Percentiles rank a stretch among this genome's conserved stretches.
Evolutionary conservation across 2,797 vertebrate genomes (phyloP).

Genomic region (Tauraco hartlaubi): DNA sequence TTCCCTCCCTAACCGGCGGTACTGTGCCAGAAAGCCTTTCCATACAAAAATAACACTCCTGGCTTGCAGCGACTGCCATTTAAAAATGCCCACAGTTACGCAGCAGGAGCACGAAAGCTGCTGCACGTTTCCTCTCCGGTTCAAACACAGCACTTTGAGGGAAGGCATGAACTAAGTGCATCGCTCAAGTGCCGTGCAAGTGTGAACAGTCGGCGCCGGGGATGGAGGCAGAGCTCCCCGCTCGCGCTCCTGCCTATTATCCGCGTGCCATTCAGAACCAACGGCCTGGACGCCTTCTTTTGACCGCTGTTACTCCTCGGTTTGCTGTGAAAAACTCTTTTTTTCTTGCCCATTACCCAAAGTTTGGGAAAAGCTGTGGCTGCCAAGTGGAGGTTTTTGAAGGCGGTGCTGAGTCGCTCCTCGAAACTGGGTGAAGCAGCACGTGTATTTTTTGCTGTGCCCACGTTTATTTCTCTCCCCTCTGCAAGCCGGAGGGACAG

Average conservation of each 20-base stretch:
- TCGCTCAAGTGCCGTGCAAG: background rate
- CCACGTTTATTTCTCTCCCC: background rate
- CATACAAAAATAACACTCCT: background rate
- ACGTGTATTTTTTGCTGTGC: background rate
- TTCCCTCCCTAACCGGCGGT: background rate
- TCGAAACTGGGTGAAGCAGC: background rate
- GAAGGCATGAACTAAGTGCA: background rate
- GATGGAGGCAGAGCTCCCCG: background rate
- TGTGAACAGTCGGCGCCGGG: background rate
- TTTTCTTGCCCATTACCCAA: background rate
- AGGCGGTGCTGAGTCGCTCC: background rate
- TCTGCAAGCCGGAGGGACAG: background rate
- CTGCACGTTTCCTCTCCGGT: background rate
- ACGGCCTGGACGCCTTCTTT: background rate
- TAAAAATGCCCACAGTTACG: constrained; percentile 28
- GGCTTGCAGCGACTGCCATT: constrained; percentile 16
- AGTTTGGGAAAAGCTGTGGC: background rate
- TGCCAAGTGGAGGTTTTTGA: constrained; percentile 1
- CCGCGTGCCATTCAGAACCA: background rate
- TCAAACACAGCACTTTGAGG: background rate
- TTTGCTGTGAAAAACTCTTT: constrained; percentile 34
- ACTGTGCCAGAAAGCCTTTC: constrained; percentile 11
- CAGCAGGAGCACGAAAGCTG: constrained; percentile 15
- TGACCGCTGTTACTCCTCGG: rapidly evolving
- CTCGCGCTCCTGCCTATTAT: background rate